Base-by-base conservation (phyloP, 2,888 invertebrate species). In the Sicus ferrugineus region DNA sequence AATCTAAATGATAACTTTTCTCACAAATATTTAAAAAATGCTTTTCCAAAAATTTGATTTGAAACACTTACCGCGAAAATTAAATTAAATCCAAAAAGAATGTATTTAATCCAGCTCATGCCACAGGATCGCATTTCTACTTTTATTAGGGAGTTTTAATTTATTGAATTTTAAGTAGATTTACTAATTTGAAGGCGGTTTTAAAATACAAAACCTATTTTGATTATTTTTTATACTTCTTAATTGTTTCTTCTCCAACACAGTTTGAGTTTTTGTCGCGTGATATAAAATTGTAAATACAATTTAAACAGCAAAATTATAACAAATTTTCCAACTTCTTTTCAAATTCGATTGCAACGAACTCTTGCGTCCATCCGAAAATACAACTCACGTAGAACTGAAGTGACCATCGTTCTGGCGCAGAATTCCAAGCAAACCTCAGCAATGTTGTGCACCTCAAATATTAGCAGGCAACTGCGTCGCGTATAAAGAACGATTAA, bases 31-130 rank as follows among this genome's bases (percentile, higher is more conserved):
- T n/a, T n/a, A n/a, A 66, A 23, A 38, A 63, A 66, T 26, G 14
- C 5, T 42, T 42, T 42, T n/a, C 16, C 11, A 6, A 16, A 6
- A 42, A 42, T 42, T 9, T 42, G 3, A 42, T 42, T 9, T 5
- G n/a, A 9, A 42, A 42, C 42, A 81, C 89, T 88, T 84, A 90
- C 90, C 78, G 89, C 88, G 84, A 90, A 90, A 31, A 90, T 83
- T 48, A 89, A 83, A 83, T 90, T 90, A 80, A 90, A 90, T 75
- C 87, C 83, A 79, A 90, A 90, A 58, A 90, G 81, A 54, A 89
- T 80, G 76, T 90, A 90, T 83, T 90, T 90, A 68, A 89, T 87
- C 61, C 87, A 78, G 77, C 84, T 87, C 86, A 88, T 88, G 69
- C 89, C 89, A 71, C 87, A 87, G 68, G 80, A 77, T 69, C 80